phyloP scores from a whole-genome alignment of 2,888 invertebrate species.

The Opisthograptis luteolata region DNA sequence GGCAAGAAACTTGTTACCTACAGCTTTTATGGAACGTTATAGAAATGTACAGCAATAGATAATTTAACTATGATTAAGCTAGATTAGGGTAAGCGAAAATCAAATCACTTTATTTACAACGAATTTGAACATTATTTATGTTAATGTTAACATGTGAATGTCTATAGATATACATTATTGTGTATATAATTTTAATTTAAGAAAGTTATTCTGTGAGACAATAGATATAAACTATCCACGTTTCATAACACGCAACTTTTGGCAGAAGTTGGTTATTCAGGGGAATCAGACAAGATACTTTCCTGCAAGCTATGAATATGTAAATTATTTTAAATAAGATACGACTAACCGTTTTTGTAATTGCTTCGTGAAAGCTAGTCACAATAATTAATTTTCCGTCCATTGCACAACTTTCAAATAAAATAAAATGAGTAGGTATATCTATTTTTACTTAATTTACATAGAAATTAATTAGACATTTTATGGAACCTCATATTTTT shows the following conservation, averaged over 20 bases:
- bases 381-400: slow-evolving; percentile 38
- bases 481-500: slow-evolving; percentile 11
- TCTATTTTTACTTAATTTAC: not conserved
- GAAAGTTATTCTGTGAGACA: no score
- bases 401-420: slow-evolving; percentile 19
- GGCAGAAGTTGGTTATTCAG: no score
- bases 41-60: slow-evolving; percentile 17
- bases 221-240: no score
- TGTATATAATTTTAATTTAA: no score
- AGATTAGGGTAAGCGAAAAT: not conserved
- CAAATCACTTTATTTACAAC: not conserved
- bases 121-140: not conserved
- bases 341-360: slow-evolving; percentile 16
- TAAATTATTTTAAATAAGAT: not conserved
- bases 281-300: not conserved
- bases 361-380: slow-evolving; percentile 59
- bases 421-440: slow-evolving; percentile 3
- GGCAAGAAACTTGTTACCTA: slow-evolving; percentile 26
- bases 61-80: slow-evolving; percentile 8
- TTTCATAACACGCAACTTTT: no score
- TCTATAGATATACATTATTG: not conserved
- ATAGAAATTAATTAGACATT: slow-evolving; percentile 1
- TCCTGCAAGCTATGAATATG: not conserved
- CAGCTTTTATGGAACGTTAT: slow-evolving; percentile 16
- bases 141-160: no score